Base-by-base conservation (phyloP, 2,113 vertebrate genomes). In the Scomber japonicus region DNA sequence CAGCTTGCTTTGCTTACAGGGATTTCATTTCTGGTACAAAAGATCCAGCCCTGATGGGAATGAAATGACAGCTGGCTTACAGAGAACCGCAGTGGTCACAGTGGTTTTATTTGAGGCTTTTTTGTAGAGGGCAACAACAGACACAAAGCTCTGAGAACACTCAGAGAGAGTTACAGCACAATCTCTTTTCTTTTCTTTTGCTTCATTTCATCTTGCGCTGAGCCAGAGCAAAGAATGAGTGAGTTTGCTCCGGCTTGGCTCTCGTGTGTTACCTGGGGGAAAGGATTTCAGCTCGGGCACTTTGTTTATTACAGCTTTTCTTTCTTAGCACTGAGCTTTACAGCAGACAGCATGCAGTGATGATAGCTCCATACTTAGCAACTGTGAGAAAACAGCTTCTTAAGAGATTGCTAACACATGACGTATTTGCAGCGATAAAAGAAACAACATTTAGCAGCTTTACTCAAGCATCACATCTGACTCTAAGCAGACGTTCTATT, bases 1-100 rank as follows among this genome's bases (percentile, higher is more conserved):
- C 74, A 81, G 21, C 63, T 79, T 62, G 66, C n/a, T 82, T 79
- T 56, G 50, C 78, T 77, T 69, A 35, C 27, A 46, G 46, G 27
- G 51, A 53, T 80, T 77, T 76, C 45, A 75, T 80, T 82, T 64
- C 69, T 83, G 61, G 24, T 27, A 45, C 31, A 72, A 73, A 61
- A 82, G 54, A 75, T 64, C 16, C 48, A 12, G 67, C 56, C 77
- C 62, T 80, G 68, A 76, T 62, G 64, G 65, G 50, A 86, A 61
- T 59, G 78, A 79, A 82, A 78, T 71, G 71, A 27, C 57, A 74
- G 55, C 69, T 48, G 64, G 44, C 40, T 60, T 71, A 50, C 76
- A 35, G 79, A 71, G 78, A 70, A 61, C 67, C 35, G 3, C 60
- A 66, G 65, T 54, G 64, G 82, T 78, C 71, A 72, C 67, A 53